These are phyloP conservation scores for Leptobrachium leishanense DNA, from an alignment of 2,113 vertebrate species.

Conservation along the genomic window DNA sequence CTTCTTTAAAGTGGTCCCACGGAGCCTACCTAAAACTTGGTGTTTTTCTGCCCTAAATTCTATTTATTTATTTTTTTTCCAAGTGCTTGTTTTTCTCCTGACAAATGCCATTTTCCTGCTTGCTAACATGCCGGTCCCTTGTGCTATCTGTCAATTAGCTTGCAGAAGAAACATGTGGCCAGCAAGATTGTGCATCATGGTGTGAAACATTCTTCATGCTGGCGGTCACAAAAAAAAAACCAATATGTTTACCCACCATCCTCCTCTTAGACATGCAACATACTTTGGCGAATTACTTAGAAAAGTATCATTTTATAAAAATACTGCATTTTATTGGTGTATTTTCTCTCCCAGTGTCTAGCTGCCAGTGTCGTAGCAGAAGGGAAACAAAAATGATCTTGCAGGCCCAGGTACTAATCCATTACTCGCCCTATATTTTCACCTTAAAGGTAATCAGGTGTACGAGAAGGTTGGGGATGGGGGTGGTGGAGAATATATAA, in stretches of 20 bases:
- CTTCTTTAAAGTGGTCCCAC: background rate
- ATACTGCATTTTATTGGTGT: background rate
- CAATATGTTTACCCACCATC: background rate
- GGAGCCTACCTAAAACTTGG: background rate
- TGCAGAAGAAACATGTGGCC: constrained; percentile 1
- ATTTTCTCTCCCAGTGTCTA: background rate
- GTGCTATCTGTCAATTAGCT: background rate
- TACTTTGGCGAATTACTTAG: background rate
- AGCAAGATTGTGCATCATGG: background rate
- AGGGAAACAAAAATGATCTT: background rate
- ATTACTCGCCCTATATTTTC: too few relatives aligned
- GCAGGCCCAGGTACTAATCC: background rate
- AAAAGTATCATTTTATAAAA: background rate
- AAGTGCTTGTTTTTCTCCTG: constrained; percentile 11
- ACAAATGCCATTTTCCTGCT: constrained; percentile 15
- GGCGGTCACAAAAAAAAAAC: background rate
- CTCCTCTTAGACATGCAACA: background rate
- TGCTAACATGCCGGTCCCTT: background rate
- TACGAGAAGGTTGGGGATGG: too few relatives aligned
- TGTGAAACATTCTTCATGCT: background rate
- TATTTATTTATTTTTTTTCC: background rate
- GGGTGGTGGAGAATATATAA: too few relatives aligned
- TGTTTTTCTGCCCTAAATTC: too few relatives aligned
- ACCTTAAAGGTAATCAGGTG: too few relatives aligned
- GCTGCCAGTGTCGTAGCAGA: background rate